phyloP scores from a whole-genome alignment of 2,113 vertebrate species.

The Seriola dumerili region DNA sequence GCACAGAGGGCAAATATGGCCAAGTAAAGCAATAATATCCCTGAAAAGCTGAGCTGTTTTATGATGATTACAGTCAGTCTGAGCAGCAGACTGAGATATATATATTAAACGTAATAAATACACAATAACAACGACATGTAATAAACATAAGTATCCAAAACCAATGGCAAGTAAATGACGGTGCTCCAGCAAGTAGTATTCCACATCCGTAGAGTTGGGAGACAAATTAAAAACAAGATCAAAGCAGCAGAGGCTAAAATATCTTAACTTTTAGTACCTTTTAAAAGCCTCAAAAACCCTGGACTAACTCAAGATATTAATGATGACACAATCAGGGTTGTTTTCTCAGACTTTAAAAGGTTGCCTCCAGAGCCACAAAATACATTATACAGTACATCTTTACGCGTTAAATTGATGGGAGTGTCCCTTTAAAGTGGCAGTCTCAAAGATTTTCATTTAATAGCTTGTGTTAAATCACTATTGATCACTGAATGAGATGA shows the following conservation, averaged over 20 bases:
- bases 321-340: background rate
- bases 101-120: no score
- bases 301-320: no score
- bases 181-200: background rate
- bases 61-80: background rate
- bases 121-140: no score
- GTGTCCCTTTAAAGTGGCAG: no score
- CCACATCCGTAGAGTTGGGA: background rate
- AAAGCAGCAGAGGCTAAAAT: background rate
- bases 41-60: background rate
- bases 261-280: background rate
- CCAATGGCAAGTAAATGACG: no score
- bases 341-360: background rate
- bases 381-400: background rate
- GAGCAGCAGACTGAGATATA: conserved; percentile 3
- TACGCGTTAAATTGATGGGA: no score
- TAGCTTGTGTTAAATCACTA: no score
- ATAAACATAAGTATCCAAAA: no score
- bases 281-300: background rate
- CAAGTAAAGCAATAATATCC: conserved; percentile 3
- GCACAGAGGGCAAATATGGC: conserved; percentile 13
- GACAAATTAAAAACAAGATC: background rate
- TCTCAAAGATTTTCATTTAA: no score
- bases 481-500: no score
- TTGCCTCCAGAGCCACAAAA: background rate